Conservation (phyloP, 2,113 vertebrate species). For the Dermatemys mawii region DNA sequence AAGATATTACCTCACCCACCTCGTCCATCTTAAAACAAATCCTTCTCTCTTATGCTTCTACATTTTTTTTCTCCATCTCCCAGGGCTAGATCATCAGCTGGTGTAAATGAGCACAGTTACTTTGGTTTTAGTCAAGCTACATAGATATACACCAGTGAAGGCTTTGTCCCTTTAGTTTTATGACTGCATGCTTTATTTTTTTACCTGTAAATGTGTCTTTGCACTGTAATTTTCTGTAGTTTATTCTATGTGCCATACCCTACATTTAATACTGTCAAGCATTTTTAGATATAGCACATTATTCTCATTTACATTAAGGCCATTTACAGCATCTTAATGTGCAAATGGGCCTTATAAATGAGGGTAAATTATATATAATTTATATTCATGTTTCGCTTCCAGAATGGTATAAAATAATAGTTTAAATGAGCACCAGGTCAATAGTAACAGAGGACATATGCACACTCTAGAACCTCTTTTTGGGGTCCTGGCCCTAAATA, state of each 20-base stretch:
- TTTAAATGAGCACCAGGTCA: conserved; percentile 15
- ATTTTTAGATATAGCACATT: not conserved
- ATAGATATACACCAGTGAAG: not conserved
- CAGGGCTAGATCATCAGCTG: not conserved
- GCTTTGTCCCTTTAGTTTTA: not conserved
- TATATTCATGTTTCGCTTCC: not conserved
- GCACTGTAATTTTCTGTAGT: not conserved
- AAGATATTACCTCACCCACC: not conserved
- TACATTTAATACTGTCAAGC: not conserved
- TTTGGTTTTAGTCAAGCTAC: not conserved
- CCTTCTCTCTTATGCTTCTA: not conserved
- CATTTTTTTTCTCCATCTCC: not conserved
- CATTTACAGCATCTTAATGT: not conserved
- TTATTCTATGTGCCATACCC: not conserved
- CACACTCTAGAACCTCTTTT: not conserved
- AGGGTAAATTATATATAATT: not conserved
- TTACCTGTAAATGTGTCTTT: not conserved
- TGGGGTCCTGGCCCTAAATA: not conserved
- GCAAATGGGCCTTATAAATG: not conserved
- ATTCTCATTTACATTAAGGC: not conserved
- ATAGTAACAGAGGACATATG: not conserved
- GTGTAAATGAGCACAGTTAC: not conserved
- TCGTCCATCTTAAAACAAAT: not conserved
- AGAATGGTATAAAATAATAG: not conserved
- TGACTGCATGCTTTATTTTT: not conserved